phyloP scores from a whole-genome alignment of 2,888 invertebrate species.

The Yponomeuta plumbellus region DNA sequence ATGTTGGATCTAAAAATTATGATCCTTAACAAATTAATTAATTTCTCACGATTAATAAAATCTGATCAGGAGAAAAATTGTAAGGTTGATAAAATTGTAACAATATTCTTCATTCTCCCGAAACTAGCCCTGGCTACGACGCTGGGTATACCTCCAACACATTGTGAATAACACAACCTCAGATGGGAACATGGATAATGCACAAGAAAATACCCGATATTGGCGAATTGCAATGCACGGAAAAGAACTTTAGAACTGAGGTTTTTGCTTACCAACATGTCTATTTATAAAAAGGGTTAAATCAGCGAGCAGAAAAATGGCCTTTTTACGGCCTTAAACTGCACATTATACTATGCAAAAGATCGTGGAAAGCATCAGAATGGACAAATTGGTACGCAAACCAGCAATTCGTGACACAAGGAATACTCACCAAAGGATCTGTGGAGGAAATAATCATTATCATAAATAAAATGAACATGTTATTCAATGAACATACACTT shows the following conservation, averaged over 20 bases:
- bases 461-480: constrained; percentile 74
- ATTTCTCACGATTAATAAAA: no score
- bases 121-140: no score
- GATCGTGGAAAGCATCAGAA: background rate
- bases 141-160: no score
- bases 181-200: background rate
- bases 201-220: background rate
- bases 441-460: constrained; percentile 64
- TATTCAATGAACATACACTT: constrained; percentile 73
- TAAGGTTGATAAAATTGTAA: no score
- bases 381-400: background rate
- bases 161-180: background rate
- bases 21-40: no score
- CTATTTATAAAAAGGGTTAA: background rate
- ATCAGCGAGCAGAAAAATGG: no score
- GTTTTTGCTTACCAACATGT: background rate
- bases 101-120: no score
- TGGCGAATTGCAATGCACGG: background rate
- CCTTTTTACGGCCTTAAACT: no score
- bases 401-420: background rate
- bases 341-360: no score
- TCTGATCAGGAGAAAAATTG: no score
- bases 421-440: constrained; percentile 61
- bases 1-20: no score
- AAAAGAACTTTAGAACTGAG: background rate